Percentiles rank a stretch among this genome's conserved stretches.
Conservation (phyloP, 2,888 invertebrate genomes). For the Ecdyonurus torrentis region DNA sequence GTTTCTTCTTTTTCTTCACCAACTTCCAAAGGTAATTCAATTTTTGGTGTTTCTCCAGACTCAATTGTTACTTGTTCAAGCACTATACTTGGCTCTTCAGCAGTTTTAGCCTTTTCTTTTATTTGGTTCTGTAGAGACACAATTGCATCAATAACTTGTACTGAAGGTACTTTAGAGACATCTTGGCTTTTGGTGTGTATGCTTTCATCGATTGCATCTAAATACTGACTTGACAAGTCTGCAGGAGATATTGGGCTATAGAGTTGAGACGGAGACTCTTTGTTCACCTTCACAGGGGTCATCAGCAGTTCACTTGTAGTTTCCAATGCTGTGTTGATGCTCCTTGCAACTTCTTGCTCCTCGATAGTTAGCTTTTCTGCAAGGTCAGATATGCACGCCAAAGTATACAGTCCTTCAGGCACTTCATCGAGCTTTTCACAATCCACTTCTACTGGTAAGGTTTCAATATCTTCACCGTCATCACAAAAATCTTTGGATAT, state of each 20-base stretch:
- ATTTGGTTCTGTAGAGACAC: background rate
- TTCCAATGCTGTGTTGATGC: background rate
- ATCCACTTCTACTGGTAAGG: background rate
- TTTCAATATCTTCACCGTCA: background rate
- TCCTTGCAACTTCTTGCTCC: background rate
- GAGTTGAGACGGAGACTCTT: background rate
- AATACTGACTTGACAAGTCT: background rate
- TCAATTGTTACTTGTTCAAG: background rate
- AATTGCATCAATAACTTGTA: background rate
- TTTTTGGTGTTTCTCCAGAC: too few relatives aligned
- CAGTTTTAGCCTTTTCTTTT: background rate
- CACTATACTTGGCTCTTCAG: too few relatives aligned
- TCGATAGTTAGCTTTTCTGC: background rate
- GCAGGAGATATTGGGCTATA: conserved; percentile 1
- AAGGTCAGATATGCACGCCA: background rate
- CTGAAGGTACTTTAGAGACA: background rate
- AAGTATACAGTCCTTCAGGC: background rate
- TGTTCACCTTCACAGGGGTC: background rate
- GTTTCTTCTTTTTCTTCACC: background rate
- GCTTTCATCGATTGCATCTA: background rate
- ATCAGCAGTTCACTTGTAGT: background rate
- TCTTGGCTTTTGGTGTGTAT: background rate
- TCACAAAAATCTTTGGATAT: background rate
- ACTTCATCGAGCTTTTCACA: background rate
- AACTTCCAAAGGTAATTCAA: background rate